Base-by-base conservation (phyloP, 2,888 invertebrate species). In the Balanococcus diminutus region DNA sequence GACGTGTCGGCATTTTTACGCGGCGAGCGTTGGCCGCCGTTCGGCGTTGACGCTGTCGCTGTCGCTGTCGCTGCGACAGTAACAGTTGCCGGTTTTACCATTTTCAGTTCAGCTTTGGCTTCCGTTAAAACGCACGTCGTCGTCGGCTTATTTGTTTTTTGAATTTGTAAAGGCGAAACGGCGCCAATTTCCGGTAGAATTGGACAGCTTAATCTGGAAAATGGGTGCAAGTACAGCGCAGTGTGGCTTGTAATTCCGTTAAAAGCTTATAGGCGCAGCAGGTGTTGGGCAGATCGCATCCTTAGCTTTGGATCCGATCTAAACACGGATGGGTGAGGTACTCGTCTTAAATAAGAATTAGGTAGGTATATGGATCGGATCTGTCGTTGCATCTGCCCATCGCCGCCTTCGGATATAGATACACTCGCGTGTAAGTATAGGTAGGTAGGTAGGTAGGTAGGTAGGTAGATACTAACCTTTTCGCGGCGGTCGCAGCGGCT, bases 181-280 rank as follows among this genome's bases (percentile, higher is more conserved):
- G 82, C 42, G n/a, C 82, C 86, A 14, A 86, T 86, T 67, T 86
- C 86, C 19, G 86, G 86, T 42, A 86, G 19, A 67, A 82, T 86
- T 8, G 86, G 86, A 72, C 86, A 86, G 36, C 86, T 86, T 14
- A 82, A 82, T 42, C 86, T 86, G 46, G 22, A 28, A 39, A 42
- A n/a, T 79, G 8, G 2, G 28, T 36, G 4, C 31, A 79, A 5
- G 28, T 31, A 79, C 36, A 72, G 25, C 28, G n/a, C 4, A 22
- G 25, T 8, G 6, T 3, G 6, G 14, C 14, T 72, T 5, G 31
- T n/a, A n/a, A n/a, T n/a, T n/a, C n/a, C n/a, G n/a, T n/a, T n/a
- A n/a, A n/a, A n/a, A n/a, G n/a, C n/a, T n/a, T n/a, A n/a, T n/a
- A n/a, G n/a, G n/a, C n/a, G n/a, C n/a, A n/a, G n/a, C n/a, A n/a